Base-by-base conservation (phyloP, 1,140 invertebrate species). In the Nixonia krombeini region DNA sequence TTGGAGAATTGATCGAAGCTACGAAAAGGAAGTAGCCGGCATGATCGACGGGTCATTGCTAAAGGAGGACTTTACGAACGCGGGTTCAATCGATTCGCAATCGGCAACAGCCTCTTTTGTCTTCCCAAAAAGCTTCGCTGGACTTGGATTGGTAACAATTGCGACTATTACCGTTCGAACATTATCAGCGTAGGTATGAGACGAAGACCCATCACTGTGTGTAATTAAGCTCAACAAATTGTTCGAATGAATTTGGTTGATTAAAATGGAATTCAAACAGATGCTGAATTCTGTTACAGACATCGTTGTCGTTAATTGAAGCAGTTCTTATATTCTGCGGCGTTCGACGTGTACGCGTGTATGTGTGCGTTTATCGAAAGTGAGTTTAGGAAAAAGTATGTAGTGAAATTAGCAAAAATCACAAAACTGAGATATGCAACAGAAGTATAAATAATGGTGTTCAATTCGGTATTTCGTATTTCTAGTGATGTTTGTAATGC, bases 31-130 rank as follows among this genome's bases (percentile, higher is more conserved):
- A 37, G 63, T 65, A 1, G 72, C 72, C 0, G 80, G 74, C 10
- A 81, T 78, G 68, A 79, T 75, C 63, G 81, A 81, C 46, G 76
- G 81, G 15, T 70, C 76, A 16, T 66, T 72, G 47, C 31, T 71
- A 13, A 80, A 76, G 35, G 74, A 76, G 13, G 65, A 73, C 31
- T 79, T 80, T n/a, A 68, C 53, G 29, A 73, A 68, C 21, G 73
- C 78, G 21, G 78, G 76, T 23, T 69, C 74, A 58, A 73, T 73
- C 33, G 76, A 82, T 73, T 81, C 79, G 42, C 73, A 79, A 70
- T 82, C 81, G 50, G 74, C 78, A n/a, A 79, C 73, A 15, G 76
- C 79, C 35, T 76, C 76, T 38, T 74, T 73, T 42, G 51, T 56
- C 17, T 73, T 75, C 61, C 75, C 74, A 26, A 38, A 64, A 56